Evolutionary conservation across 1,140 invertebrate genomes (phyloP).

Genomic region (Neodiprion fabricii): DNA sequence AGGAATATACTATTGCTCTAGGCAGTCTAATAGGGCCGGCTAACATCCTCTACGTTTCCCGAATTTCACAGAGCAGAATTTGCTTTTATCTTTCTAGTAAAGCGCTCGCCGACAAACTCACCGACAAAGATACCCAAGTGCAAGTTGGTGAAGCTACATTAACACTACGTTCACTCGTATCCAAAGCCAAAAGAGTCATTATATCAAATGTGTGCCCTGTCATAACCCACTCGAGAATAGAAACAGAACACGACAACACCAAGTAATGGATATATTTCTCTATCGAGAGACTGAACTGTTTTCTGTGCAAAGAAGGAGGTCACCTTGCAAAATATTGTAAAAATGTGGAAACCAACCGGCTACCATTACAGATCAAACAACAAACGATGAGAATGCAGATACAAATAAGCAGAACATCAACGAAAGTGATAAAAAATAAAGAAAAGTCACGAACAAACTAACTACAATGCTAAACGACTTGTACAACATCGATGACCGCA

Average conservation of each 20-base stretch:
- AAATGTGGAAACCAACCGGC: neutral
- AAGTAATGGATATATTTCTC: constrained; percentile 23
- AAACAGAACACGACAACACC: constrained; percentile 10
- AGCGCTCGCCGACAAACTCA: constrained; percentile 17
- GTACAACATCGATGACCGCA: no score
- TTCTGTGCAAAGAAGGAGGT: constrained; percentile 14
- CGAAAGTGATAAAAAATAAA: no score
- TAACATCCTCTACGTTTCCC: constrained; percentile 22
- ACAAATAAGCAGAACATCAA: no score
- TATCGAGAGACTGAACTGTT: constrained; percentile 13
- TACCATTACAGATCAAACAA: no score
- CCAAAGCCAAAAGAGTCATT: constrained; percentile 25
- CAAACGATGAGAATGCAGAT: no score
- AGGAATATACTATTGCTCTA: constrained; percentile 20
- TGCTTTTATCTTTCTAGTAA: constrained; percentile 23
- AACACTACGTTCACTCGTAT: constrained; percentile 18
- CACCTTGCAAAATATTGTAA: constrained; percentile 19
- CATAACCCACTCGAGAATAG: constrained; percentile 17
- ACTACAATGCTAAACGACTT: no score
- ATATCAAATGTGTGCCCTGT: constrained; percentile 26
- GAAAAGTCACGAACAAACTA: no score
- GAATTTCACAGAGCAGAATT: constrained; percentile 22
- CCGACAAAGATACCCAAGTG: constrained; percentile 17
- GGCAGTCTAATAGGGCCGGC: constrained; percentile 18
- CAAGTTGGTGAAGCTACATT: constrained; percentile 14